These are phyloP conservation scores for Aricia artaxerxes DNA, from an alignment of 2,888 invertebrate species.

Conservation along the genomic window DNA sequence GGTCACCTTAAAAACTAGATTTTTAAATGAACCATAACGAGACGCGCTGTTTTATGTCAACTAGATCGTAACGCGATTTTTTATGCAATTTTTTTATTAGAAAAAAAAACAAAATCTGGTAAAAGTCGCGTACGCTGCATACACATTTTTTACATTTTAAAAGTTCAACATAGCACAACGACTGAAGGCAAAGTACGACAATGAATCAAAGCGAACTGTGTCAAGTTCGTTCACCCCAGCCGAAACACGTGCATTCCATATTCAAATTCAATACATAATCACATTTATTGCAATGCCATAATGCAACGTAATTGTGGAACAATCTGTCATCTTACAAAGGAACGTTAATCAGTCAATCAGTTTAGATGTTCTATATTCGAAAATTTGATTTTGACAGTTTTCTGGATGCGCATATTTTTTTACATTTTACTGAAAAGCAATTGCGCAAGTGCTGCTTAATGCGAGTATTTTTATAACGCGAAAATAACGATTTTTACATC, in stretches of 20 bases:
- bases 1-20: background rate
- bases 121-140: background rate
- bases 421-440: background rate
- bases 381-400: background rate
- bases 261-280: conserved; percentile 40
- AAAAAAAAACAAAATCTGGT: too few relatives aligned
- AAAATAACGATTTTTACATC: background rate
- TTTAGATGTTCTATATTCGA: background rate
- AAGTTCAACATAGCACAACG: conserved; percentile 16
- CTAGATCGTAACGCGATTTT: background rate
- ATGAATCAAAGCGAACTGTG: conserved; percentile 63
- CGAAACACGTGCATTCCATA: conserved; percentile 60
- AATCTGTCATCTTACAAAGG: background rate
- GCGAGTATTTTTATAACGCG: background rate
- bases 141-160: conserved; percentile 13
- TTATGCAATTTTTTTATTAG: background rate
- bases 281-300: conserved; percentile 28
- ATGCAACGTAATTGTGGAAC: background rate
- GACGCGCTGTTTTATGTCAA: background rate
- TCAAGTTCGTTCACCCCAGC: conserved; percentile 65
- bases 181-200: conserved; percentile 46
- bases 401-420: background rate
- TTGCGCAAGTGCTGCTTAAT: background rate
- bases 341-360: too few relatives aligned
- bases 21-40: background rate